Conservation (phyloP, 2,113 vertebrate species). For the Sula dactylatra region DNA sequence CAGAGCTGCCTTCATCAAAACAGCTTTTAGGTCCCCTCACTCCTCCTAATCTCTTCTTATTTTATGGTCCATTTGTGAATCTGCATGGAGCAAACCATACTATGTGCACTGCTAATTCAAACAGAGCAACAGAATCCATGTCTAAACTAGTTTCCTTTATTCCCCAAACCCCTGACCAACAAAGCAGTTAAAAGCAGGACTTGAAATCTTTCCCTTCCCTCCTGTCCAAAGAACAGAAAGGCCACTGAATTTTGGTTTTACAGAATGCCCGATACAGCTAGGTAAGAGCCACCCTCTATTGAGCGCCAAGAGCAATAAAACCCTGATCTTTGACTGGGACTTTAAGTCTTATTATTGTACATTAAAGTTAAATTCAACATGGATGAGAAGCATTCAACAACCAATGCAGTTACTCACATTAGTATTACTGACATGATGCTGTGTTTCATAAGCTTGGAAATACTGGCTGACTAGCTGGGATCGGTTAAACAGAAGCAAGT, state of each 20-base stretch:
- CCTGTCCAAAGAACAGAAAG: background rate
- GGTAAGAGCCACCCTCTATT: background rate
- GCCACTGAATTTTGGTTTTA: background rate
- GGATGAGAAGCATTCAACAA: background rate
- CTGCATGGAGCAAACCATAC: background rate
- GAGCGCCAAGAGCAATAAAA: background rate
- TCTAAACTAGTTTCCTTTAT: background rate
- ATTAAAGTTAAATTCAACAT: background rate
- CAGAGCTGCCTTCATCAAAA: slow-evolving; percentile 17
- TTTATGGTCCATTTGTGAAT: slow-evolving; percentile 5
- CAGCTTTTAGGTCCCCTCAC: background rate
- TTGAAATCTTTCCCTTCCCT: background rate
- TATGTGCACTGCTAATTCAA: background rate
- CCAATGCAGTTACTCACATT: background rate
- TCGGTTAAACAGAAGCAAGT: background rate
- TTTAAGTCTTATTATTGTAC: background rate
- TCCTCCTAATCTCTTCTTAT: slow-evolving; percentile 12
- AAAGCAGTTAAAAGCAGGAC: background rate
- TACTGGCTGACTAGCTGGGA: background rate
- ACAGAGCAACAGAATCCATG: background rate
- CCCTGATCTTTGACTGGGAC: background rate
- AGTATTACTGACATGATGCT: background rate
- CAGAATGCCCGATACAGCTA: background rate
- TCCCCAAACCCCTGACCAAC: background rate
- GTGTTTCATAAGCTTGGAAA: background rate